These are phyloP conservation scores for Leucania comma DNA, from an alignment of 2,888 invertebrate species.

Conservation along the genomic window DNA sequence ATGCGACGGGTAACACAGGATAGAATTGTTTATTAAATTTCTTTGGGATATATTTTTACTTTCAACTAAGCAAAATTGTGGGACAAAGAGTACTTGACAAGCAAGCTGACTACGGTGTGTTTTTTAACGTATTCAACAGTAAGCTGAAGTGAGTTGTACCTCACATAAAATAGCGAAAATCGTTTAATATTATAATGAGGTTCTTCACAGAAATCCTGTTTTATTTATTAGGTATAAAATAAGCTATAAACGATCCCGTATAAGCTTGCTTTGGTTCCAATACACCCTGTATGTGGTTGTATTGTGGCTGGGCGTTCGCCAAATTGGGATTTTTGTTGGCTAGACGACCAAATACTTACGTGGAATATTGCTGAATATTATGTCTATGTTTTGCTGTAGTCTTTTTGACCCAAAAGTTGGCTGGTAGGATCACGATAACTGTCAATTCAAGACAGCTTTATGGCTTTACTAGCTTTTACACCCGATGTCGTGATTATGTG, in stretches of 20 bases:
- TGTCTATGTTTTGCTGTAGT: conserved; percentile 1
- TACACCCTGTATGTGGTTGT: conserved; percentile 35
- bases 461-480: no score
- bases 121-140: no score
- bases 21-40: no score
- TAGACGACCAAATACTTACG: conserved; percentile 55
- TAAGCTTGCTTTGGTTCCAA: conserved; percentile 20
- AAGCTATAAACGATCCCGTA: conserved; percentile 12
- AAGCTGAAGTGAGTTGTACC: background rate
- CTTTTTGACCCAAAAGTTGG: no score
- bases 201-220: background rate
- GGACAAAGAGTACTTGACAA: no score
- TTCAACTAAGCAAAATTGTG: no score
- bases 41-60: no score
- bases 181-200: conserved; percentile 17
- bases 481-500: no score
- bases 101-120: no score
- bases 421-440: no score
- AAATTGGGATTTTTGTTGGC: conserved; percentile 59
- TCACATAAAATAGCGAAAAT: background rate
- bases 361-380: conserved; percentile 39
- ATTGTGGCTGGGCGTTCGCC: conserved; percentile 71
- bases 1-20: no score
- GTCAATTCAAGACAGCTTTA: no score
- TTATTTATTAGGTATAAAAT: conserved; percentile 14